phyloP scores from a whole-genome alignment of 2,113 vertebrate species.

The Callipepla squamata region DNA sequence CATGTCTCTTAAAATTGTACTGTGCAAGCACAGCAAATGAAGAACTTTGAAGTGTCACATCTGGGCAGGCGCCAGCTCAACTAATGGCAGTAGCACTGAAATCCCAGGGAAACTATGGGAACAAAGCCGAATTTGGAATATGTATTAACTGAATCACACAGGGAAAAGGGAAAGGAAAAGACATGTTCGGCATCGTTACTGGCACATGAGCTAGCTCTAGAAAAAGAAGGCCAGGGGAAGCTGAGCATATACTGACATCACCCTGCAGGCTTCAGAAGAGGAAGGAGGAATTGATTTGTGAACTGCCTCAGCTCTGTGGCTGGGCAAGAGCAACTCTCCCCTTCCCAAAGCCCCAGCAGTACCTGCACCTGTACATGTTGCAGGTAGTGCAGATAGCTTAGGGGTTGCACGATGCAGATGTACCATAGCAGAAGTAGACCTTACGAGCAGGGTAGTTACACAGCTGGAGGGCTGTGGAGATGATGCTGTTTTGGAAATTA shows the following conservation, averaged over 20 bases:
- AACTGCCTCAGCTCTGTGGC: background rate
- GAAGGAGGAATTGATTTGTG: background rate
- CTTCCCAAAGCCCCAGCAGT: background rate
- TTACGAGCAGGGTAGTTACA: rapidly evolving
- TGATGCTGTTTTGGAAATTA: constrained; percentile 33
- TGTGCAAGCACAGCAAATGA: background rate
- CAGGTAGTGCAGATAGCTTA: rapidly evolving
- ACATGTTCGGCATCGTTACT: background rate
- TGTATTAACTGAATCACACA: background rate
- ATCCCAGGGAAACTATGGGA: background rate
- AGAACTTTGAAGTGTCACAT: background rate
- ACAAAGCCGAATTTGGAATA: background rate
- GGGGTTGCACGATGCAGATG: rapidly evolving
- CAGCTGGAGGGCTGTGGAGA: background rate
- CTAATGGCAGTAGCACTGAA: background rate
- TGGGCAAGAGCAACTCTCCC: background rate
- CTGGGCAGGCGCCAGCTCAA: background rate
- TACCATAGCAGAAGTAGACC: background rate
- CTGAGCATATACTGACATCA: background rate
- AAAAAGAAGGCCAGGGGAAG: background rate
- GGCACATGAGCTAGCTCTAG: background rate
- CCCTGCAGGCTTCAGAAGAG: background rate
- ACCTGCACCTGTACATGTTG: rapidly evolving
- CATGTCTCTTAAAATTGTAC: background rate
- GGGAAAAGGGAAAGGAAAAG: background rate